Conservation (phyloP, 2,113 vertebrate species). For the Romanogobio albipinnatus region DNA sequence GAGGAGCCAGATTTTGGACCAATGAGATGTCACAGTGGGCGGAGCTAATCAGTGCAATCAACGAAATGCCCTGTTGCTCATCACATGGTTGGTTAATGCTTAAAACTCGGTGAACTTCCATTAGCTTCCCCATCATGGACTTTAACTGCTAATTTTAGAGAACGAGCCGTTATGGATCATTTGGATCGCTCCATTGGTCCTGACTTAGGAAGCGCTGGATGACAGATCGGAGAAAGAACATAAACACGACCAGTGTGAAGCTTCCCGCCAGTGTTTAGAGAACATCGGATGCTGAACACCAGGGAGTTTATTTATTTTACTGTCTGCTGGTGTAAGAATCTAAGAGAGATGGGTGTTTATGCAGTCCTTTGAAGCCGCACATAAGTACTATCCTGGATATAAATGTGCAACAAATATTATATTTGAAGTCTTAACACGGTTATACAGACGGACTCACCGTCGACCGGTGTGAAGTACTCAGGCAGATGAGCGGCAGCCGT, state of each 20-base stretch:
- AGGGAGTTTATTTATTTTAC: constrained; percentile 12
- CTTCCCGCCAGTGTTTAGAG: constrained; percentile 3
- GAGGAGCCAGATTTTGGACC: background rate
- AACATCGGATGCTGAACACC: background rate
- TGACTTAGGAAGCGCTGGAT: constrained; percentile 55
- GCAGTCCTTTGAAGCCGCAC: background rate
- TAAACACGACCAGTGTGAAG: constrained; percentile 50
- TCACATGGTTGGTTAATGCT: background rate
- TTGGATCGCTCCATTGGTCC: background rate
- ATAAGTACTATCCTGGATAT: background rate
- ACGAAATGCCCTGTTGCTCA: background rate
- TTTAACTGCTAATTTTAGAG: background rate
- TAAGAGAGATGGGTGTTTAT: background rate
- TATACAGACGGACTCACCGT: constrained; percentile 79
- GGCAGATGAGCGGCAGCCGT: constrained; percentile 81
- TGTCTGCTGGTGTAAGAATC: background rate
- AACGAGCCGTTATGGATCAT: background rate
- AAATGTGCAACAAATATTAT: background rate
- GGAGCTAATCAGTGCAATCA: background rate
- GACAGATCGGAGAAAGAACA: constrained; percentile 42
- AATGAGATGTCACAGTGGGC: background rate
- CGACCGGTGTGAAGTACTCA: constrained; percentile 91
- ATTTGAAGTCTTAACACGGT: background rate
- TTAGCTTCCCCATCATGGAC: background rate
- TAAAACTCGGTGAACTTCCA: background rate